Conservation (phyloP, 2,888 invertebrate genomes). For the Chorisops tibialis region DNA sequence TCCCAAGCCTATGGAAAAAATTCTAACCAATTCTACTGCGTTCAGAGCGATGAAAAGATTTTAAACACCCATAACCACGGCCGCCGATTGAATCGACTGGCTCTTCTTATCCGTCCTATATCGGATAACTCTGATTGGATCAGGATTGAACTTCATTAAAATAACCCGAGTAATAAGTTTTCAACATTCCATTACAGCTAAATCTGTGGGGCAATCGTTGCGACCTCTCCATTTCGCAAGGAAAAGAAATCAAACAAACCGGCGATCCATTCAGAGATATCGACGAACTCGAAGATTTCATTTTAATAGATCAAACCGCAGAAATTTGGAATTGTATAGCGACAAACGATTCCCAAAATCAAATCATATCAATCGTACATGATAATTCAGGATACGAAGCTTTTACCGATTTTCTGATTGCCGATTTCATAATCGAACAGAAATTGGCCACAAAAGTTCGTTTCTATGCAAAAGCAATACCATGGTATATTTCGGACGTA, state of each 20-base stretch:
- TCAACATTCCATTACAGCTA: constrained; percentile 52
- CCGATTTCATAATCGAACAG: constrained; percentile 69
- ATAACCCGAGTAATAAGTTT: too few relatives aligned
- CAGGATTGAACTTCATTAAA: too few relatives aligned
- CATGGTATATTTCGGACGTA: constrained; percentile 96
- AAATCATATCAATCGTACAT: constrained; percentile 67
- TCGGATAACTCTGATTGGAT: too few relatives aligned
- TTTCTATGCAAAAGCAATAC: constrained; percentile 82
- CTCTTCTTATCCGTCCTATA: too few relatives aligned
- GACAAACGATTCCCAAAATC: constrained; percentile 33
- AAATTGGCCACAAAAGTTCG: constrained; percentile 65
- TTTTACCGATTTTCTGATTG: constrained; percentile 83
- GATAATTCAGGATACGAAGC: constrained; percentile 96
- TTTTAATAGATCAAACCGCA: constrained; percentile 62
- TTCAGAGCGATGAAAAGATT: too few relatives aligned
- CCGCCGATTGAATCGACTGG: too few relatives aligned
- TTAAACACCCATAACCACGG: too few relatives aligned
- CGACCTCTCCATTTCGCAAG: constrained; percentile 83
- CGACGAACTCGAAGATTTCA: constrained; percentile 56
- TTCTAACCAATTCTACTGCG: too few relatives aligned
- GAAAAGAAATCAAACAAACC: constrained; percentile 59
- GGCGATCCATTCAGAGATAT: constrained; percentile 58
- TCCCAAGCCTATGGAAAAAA: too few relatives aligned
- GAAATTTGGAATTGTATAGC: constrained; percentile 56
- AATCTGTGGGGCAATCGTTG: constrained; percentile 94